These are phyloP conservation scores for Pectinophora gossypiella DNA, from an alignment of 1,140 invertebrate genomes.

Conservation along the genomic window DNA sequence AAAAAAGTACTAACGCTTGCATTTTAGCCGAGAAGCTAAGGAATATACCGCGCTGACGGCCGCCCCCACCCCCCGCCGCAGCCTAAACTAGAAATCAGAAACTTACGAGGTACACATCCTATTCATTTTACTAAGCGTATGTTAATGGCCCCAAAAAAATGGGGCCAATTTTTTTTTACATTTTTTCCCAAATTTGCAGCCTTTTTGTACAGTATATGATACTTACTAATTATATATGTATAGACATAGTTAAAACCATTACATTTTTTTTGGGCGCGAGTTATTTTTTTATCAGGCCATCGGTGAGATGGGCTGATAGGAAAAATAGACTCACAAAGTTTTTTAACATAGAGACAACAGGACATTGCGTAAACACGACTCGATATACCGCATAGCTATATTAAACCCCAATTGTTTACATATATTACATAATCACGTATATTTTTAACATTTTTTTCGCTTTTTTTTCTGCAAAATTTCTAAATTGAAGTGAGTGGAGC, in stretches of 20 bases:
- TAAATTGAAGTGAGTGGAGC: slow-evolving; percentile 40
- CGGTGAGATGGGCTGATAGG: slow-evolving; percentile 12
- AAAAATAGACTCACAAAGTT: slow-evolving; percentile 34
- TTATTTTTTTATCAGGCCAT: slow-evolving; percentile 25
- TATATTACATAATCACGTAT: slow-evolving; percentile 40
- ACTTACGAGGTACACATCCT: slow-evolving; percentile 68
- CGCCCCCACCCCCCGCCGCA: slow-evolving; percentile 23
- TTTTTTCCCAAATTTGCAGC: slow-evolving; percentile 68
- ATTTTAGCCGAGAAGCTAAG: slow-evolving; percentile 25
- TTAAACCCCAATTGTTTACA: slow-evolving; percentile 34
- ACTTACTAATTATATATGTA: slow-evolving; percentile 72
- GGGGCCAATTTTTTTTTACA: slow-evolving; percentile 64
- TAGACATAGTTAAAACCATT: slow-evolving; percentile 70
- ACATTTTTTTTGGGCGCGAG: slow-evolving; percentile 58
- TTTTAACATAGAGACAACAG: slow-evolving; percentile 50
- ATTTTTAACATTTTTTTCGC: slow-evolving; percentile 42
- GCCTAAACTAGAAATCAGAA: slow-evolving; percentile 58
- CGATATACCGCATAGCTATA: slow-evolving; percentile 48
- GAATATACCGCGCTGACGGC: too few species aligned
- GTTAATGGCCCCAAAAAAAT: slow-evolving; percentile 61
- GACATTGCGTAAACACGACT: slow-evolving; percentile 49
- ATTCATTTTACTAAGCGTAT: slow-evolving; percentile 72
- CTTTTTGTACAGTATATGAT: slow-evolving; percentile 74
- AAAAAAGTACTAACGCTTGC: slow-evolving; percentile 31
- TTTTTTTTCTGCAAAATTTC: slow-evolving; percentile 36